A percentile compares a stretch with the other conserved stretches of the same genome.
These are phyloP conservation scores for Lepidurus couesii DNA, from an alignment of 1,140 invertebrate species.

Conservation along the genomic window DNA sequence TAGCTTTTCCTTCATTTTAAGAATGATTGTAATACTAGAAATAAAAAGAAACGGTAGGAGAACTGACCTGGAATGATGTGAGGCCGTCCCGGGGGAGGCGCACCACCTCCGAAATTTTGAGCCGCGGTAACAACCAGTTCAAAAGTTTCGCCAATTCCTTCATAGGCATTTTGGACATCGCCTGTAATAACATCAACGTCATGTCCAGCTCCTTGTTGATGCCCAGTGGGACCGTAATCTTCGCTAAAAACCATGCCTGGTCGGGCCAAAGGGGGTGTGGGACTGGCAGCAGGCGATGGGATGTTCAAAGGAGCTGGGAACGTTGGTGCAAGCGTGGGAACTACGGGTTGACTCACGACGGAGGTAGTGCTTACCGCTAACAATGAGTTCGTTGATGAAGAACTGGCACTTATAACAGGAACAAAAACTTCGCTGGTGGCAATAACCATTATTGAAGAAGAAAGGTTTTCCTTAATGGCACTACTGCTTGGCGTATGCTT, in stretches of 20 bases:
- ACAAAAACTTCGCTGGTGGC: neutral
- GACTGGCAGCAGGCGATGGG: neutral
- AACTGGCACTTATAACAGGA: neutral
- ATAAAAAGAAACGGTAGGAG: constrained; percentile 35
- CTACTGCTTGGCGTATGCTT: neutral
- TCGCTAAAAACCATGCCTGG: constrained; percentile 34
- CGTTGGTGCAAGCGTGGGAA: constrained; percentile 29
- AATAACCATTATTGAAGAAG: neutral
- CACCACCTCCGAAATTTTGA: constrained; percentile 62
- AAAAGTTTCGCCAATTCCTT: constrained; percentile 65
- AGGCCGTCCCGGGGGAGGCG: constrained; percentile 45
- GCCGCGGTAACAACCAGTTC: constrained; percentile 81
- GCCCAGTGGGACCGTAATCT: constrained; percentile 29
- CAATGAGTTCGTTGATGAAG: neutral
- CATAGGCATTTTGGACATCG: constrained; percentile 1
- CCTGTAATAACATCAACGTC: constrained; percentile 30
- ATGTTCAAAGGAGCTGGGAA: neutral
- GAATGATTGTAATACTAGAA: constrained; percentile 3
- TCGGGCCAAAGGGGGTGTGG: constrained; percentile 37
- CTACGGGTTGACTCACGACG: constrained; percentile 4
- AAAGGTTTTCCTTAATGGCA: neutral
- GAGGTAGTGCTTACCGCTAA: constrained; percentile 37
- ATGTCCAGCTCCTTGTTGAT: constrained; percentile 38
- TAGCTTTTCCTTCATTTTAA: neutral
- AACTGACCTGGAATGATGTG: constrained; percentile 51